Evolutionary conservation across 2,113 vertebrate genomes (phyloP), one percentile per base, ranked within the genome.

Genomic region (Ageneiosus marmoratus): DNA sequence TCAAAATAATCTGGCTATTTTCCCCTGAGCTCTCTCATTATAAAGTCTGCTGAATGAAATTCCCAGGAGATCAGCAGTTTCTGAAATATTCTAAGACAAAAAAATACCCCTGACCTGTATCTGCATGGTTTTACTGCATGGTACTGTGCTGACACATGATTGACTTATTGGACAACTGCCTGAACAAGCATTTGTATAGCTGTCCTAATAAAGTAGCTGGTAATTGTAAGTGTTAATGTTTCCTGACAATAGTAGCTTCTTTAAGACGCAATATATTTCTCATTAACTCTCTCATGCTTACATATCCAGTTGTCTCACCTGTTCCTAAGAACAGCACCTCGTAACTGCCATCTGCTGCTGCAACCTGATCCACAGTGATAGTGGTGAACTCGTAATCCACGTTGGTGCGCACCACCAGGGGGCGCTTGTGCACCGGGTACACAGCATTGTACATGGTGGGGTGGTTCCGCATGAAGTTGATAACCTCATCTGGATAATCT

Each of bases 281-380:
- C 29, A 3, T 4, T 50, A 13, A 10, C 16, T 29, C 2, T 50
- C n/a, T n/a, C 67, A 46, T 73, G 13, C 24, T 73, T 48, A 27
- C 24, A 18, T 27, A 53, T 58, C 4, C 1, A 51, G 51, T 41
- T 46, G 56, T 85, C 91, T 89, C 53, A 99, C 98, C 98, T 96
- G 98, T 99, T 90, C 98, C 98, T 91, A 99, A 94, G 95, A 99
- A 99, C 89, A 99, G 96, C 93, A 99, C 98, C 92, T 99, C 98
- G 88, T 99, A 99, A 93, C 95, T 97, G 86, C 98, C 98, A 0
- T 99, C 98, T 3, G 98, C 97, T 16, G 98, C 98, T 0, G 97
- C 95, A 92, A 99, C 98, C 90, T 98, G 98, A 92, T 99, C 98
- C 85, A 99, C 97, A 0, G 97, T 95, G 41, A 99, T 96, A 2